Conservation (phyloP, 2,113 vertebrate species). For the Sinocyclocheilus grahami region DNA sequence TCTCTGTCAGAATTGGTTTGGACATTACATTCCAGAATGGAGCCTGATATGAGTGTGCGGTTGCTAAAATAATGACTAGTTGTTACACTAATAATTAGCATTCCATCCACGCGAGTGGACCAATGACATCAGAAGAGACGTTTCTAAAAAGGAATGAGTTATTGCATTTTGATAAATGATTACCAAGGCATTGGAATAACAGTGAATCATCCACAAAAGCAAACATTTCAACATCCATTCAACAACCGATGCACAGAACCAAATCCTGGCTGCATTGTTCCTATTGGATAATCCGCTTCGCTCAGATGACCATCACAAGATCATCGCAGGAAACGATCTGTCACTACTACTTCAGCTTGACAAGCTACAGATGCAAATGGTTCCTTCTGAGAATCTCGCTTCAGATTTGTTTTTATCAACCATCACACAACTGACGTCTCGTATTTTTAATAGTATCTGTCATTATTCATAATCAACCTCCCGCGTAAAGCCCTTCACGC, state of each 20-base stretch:
- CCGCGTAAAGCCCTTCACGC: background rate
- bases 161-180: too few species aligned
- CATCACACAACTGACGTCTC: background rate
- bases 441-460: conserved; percentile 20
- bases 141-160: too few species aligned
- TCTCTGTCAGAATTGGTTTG: too few species aligned
- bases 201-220: too few species aligned
- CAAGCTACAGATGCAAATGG: background rate
- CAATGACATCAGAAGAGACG: too few species aligned
- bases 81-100: too few species aligned
- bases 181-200: too few species aligned
- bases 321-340: background rate
- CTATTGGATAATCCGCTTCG: background rate
- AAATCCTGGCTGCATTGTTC: background rate
- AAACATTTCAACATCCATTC: background rate
- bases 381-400: background rate
- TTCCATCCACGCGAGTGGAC: too few species aligned
- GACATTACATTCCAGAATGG: too few species aligned
- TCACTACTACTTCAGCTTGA: background rate
- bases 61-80: too few species aligned
- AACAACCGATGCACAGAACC: background rate
- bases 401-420: background rate
- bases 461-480: conserved; percentile 22
- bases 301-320: background rate
- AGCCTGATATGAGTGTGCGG: too few species aligned